These are phyloP conservation scores for Diabrotica virgifera DNA, from an alignment of 1,140 invertebrate genomes.

Conservation along the genomic window DNA sequence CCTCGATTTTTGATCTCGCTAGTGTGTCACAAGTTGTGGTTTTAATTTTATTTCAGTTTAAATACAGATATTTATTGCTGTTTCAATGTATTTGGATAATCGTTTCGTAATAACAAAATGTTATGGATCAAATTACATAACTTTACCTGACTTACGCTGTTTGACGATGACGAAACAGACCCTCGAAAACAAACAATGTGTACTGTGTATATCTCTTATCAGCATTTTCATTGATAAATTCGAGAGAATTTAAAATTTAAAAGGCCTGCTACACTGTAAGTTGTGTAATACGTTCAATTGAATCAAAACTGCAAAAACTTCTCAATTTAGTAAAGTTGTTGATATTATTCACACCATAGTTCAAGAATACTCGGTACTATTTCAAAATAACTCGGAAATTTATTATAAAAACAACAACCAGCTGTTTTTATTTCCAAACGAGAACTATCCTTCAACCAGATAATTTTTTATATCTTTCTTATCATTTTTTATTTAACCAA, in stretches of 20 bases:
- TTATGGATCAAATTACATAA: not conserved
- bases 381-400: not conserved
- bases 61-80: too few species aligned
- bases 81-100: too few species aligned
- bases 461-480: slow-evolving; percentile 14
- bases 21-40: too few species aligned
- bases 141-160: slow-evolving; percentile 2
- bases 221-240: not conserved
- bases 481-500: slow-evolving; percentile 9
- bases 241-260: not conserved
- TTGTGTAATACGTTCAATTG: not conserved
- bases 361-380: not conserved
- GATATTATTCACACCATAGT: not conserved
- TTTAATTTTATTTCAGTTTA: too few species aligned
- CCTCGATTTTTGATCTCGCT: too few species aligned
- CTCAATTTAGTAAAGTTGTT: not conserved
- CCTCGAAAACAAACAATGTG: not conserved
- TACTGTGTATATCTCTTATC: not conserved
- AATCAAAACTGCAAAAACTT: not conserved
- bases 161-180: not conserved
- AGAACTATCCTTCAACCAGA: not conserved
- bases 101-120: too few species aligned
- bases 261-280: not conserved
- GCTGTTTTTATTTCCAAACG: slow-evolving; percentile 1
- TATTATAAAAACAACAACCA: not conserved